Base-by-base conservation (phyloP, 2,888 invertebrate genomes). In the Apamea crenata region DNA sequence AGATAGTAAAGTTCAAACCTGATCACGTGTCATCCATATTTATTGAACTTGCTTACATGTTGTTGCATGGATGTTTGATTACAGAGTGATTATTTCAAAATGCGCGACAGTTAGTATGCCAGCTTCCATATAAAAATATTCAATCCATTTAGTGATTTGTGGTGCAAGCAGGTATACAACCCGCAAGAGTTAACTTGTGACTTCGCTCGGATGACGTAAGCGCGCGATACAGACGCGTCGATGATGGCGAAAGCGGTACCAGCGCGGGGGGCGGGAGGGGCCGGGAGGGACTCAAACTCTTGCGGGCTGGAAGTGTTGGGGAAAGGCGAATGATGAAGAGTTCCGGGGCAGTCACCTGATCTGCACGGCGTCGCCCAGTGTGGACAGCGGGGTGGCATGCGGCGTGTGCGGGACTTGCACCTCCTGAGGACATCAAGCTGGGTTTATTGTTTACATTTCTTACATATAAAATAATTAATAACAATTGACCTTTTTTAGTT, bases 281-380 rank as follows among this genome's bases (percentile, higher is more conserved):
- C 12, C 10, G 44, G 40, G 40, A 36, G 40, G 8, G 40, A 44
- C 8, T 25, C 53, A 7, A 53, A 25, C 8, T 53, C 8, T 2
- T 25, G 56, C 25, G 25, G 1, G 56, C 25, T 25, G 56, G 25
- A 3, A 47, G 21, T 12, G 3, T 4, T 25, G 56, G 8, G 8
- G 12, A 25, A 25, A n/a, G 4, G 8, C 25, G 12, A 25, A 12
- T 12, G 12, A 12, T n/a, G 12, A 56, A 56, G 12, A 56, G 36
- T 56, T 36, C 12, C 18, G n/a, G n/a, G 5, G 18, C 7, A 61
- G n/a, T 50, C 85, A 97, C 92, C 98, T 97, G 87, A 98, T 98
- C 78, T 97, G 97, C 0, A 98, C 98, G 0, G 98, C 97, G 89
- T 98, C 98, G 1, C 98, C 98, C 3, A 99, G 96, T 2, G 97